Base-by-base conservation (phyloP, 1,140 invertebrate genomes). In the Drosophila lini region DNA sequence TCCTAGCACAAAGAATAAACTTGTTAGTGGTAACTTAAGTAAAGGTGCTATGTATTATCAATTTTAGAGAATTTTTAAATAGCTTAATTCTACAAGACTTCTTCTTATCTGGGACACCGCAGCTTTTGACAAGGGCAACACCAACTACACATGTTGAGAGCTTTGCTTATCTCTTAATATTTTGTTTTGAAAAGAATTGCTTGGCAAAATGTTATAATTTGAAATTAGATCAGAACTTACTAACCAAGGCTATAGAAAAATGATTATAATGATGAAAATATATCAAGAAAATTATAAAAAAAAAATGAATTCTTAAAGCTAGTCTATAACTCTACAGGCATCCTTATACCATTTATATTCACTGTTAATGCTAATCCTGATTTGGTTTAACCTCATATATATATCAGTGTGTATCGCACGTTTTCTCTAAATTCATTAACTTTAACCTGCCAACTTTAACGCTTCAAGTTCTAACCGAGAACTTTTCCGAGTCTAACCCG, bases 371-470 rank as follows among this genome's bases (percentile, higher is more conserved):
- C 11, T 4, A 36, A 36, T 11, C 10, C 3, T 36, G 5, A 5
- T 38, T 13, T 6, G 10, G 3, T 10, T 38, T 38, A 38, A 15
- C 5, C 8, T 7, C 7, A 2, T 45, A 25, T 9, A 25, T 9
- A 9, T 9, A 28, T n/a, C 22, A 13, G n/a, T 19, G 6, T 8
- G 8, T 19, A 22, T 3, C 15, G 3, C 15, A 48, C 8, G 1
- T 31, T 44, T 48, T 19, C n/a, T 34, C 10, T 8, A 13, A 19
- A 15, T 19, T 19, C 11, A 8, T 8, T 34, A 25, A 22, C 31
- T 16, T 55, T 55, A 32, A 32, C 11, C 19, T 4, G 13, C 7
- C 31, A 55, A 60, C 58, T 55, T 60, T n/a, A 60, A 56, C 31
- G n/a, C 19, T 22, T 53, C 10, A 59, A 52, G 44, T 60, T 22